Conservation (phyloP, 2,888 invertebrate species). For the Drosophila meridiana region DNA sequence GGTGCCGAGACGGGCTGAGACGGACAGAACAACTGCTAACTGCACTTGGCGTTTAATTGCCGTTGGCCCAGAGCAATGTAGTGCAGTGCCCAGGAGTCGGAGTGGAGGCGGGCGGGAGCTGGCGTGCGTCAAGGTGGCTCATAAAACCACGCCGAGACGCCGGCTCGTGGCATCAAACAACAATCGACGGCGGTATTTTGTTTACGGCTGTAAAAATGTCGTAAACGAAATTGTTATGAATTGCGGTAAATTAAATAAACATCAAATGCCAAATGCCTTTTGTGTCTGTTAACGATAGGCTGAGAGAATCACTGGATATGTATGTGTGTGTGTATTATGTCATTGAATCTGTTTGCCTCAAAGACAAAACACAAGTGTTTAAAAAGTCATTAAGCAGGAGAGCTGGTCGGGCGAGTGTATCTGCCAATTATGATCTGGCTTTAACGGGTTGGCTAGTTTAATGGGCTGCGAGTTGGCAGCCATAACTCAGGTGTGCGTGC, state of each 20-base stretch:
- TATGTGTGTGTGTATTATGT: slow-evolving; percentile 7
- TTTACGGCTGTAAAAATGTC: slow-evolving; percentile 80
- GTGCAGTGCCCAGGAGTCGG: slow-evolving; percentile 14
- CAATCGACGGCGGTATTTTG: slow-evolving; percentile 56
- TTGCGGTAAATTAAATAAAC: slow-evolving; percentile 80
- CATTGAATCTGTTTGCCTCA: slow-evolving; percentile 54
- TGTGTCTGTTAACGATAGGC: slow-evolving; percentile 28
- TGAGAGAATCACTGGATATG: slow-evolving; percentile 6
- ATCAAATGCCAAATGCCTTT: slow-evolving; percentile 69
- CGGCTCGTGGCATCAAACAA: slow-evolving; percentile 57
- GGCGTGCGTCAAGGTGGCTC: slow-evolving; percentile 52
- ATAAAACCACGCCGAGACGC: slow-evolving; percentile 25
- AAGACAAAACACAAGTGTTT: slow-evolving; percentile 60
- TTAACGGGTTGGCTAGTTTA: slow-evolving; percentile 52
- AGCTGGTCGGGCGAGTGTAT: slow-evolving; percentile 12
- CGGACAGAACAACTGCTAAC: slow-evolving; percentile 11
- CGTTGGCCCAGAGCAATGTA: slow-evolving; percentile 40
- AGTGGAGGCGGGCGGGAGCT: slow-evolving; percentile 6
- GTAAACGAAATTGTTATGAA: slow-evolving; percentile 82
- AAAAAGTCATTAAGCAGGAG: slow-evolving; percentile 68
- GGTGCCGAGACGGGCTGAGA: slow-evolving; percentile 21
- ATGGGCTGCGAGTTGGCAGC: slow-evolving; percentile 53
- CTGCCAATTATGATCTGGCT: slow-evolving; percentile 53
- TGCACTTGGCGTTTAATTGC: slow-evolving; percentile 72
- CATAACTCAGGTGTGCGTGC: slow-evolving; percentile 66